phyloP scores from a whole-genome alignment of 2,113 vertebrate species.

The Indicator indicator region DNA sequence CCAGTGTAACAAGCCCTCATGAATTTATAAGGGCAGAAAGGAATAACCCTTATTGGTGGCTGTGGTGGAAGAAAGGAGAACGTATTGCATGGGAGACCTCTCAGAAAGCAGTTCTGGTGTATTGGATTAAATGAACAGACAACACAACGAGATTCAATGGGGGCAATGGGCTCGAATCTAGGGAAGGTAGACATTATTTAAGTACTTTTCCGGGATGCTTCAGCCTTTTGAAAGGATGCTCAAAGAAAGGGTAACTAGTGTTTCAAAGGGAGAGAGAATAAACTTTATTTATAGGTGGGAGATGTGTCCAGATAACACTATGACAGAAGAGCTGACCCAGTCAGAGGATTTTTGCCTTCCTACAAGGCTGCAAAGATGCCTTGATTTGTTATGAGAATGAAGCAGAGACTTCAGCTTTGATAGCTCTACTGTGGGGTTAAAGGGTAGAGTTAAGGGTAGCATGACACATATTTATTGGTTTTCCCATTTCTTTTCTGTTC shows the following conservation, averaged over 20 bases:
- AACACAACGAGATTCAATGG: neutral
- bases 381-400: neutral
- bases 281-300: neutral
- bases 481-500: neutral
- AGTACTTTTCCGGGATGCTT: neutral
- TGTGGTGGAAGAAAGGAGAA: neutral
- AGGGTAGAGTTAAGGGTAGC: neutral
- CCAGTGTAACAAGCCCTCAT: neutral
- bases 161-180: neutral
- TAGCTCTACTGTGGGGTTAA: neutral
- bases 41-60: neutral
- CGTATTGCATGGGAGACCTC: neutral
- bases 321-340: neutral
- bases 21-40: neutral
- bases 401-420: neutral
- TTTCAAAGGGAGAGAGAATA: neutral
- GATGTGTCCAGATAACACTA: neutral
- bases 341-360: neutral
- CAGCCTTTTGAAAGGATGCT: neutral
- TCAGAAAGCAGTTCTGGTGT: neutral
- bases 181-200: neutral
- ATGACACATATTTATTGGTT: neutral
- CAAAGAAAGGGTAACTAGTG: neutral
- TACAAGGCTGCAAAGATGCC: neutral
- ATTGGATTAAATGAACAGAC: neutral